Percentiles rank a stretch among this genome's conserved stretches.
Evolutionary conservation across 2,113 vertebrate genomes (phyloP).

Genomic region (Dinomys branickii): DNA sequence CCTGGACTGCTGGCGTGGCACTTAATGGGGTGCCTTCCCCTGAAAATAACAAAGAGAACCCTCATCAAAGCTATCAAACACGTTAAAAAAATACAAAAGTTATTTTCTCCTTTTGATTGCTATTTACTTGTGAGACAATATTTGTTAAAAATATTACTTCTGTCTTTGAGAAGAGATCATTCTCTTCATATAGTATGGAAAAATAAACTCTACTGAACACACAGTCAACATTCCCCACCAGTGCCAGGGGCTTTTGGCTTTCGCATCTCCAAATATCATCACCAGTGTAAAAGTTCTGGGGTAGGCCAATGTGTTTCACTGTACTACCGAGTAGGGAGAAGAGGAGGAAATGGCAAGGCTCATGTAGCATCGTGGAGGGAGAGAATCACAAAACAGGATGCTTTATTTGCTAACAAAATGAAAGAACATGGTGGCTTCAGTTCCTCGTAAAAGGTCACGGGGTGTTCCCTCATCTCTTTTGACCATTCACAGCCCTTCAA

Average conservation of each 20-base stretch:
- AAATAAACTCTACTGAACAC: constrained; percentile 86
- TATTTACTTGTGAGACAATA: constrained; percentile 83
- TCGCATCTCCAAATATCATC: background rate
- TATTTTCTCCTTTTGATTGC: constrained; percentile 74
- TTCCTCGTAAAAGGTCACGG: background rate
- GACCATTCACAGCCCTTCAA: background rate
- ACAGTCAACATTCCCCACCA: constrained; percentile 49
- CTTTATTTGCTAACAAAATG: constrained; percentile 17
- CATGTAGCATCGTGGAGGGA: background rate
- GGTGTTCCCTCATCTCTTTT: background rate
- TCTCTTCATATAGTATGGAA: constrained; percentile 84
- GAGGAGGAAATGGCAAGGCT: background rate
- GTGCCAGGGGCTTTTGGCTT: constrained; percentile 63
- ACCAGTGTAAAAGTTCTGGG: background rate
- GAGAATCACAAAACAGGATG: background rate
- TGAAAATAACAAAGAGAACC: constrained; percentile 61
- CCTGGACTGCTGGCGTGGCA: background rate
- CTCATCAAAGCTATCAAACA: constrained; percentile 68
- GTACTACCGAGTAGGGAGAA: background rate
- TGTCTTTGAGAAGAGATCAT: constrained; percentile 83
- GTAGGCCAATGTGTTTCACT: background rate
- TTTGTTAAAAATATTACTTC: constrained; percentile 89
- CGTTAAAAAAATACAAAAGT: constrained; percentile 85
- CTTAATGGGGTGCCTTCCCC: constrained; percentile 24
- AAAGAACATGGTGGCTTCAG: background rate